phyloP scores from a whole-genome alignment of 2,888 invertebrate species.

The Volucella bombylans region DNA sequence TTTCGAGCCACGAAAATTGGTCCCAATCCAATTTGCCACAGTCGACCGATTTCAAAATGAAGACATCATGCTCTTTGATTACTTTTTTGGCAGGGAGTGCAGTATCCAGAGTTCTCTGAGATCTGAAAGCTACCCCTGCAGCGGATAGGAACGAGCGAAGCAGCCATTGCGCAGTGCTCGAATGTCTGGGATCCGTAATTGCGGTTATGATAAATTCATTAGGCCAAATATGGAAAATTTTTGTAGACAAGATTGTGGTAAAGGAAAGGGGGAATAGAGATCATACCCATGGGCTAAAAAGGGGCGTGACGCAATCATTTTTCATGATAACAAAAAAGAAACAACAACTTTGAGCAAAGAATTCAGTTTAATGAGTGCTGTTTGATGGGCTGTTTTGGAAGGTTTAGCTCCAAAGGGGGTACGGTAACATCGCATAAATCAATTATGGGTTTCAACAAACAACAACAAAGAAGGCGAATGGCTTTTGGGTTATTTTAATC shows the following conservation, averaged over 20 bases:
- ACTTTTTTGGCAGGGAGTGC: conserved; percentile 52
- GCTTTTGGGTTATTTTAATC: conserved; percentile 32
- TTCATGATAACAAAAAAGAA: conserved; percentile 32
- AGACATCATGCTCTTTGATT: conserved; percentile 74
- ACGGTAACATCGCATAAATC: conserved; percentile 45
- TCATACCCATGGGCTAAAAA: conserved; percentile 16
- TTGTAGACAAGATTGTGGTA: conserved; percentile 43
- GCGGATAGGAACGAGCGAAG: conserved; percentile 17
- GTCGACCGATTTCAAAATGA: conserved; percentile 71
- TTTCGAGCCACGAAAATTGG: conserved; percentile 58
- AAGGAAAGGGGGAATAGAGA: not conserved
- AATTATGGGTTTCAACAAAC: conserved; percentile 41
- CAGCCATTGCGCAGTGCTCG: conserved; percentile 20
- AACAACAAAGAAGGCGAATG: conserved; percentile 10
- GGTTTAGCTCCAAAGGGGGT: conserved; percentile 32
- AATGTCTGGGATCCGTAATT: conserved; percentile 59
- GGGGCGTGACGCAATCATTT: conserved; percentile 66
- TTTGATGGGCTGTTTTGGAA: conserved; percentile 25
- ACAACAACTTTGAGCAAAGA: conserved; percentile 27
- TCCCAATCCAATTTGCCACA: conserved; percentile 72
- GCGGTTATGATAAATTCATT: conserved; percentile 74
- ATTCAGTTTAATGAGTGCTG: conserved; percentile 46
- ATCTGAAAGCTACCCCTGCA: conserved; percentile 38
- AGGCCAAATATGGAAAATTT: conserved; percentile 69
- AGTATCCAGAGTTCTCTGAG: conserved; percentile 13